Evolutionary conservation across 2,797 vertebrate genomes (phyloP).

Genomic region (Mormyrops attenuatus): DNA sequence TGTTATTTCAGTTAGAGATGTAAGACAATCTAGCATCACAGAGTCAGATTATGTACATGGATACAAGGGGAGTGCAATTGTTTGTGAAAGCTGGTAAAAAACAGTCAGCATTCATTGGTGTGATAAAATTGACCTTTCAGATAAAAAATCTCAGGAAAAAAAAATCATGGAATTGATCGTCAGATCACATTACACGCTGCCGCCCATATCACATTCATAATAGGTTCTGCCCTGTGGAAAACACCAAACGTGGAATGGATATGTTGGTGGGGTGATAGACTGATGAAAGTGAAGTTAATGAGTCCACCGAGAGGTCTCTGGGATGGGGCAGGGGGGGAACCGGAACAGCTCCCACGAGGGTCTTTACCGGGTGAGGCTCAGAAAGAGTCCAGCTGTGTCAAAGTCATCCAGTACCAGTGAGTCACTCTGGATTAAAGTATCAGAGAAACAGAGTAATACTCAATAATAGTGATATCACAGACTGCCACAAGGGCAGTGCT

Average conservation of each 20-base stretch:
- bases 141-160: not conserved
- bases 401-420: constrained; percentile 63
- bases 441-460: constrained; percentile 35
- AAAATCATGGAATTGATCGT: not conserved
- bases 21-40: not conserved
- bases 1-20: not conserved
- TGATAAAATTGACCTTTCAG: not conserved
- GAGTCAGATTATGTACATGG: not conserved
- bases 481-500: not conserved
- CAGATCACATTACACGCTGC: not conserved
- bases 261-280: not conserved
- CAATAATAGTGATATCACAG: not conserved
- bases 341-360: constrained; percentile 45
- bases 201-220: not conserved
- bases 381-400: constrained; percentile 63
- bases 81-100: not conserved
- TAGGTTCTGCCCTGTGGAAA: not conserved
- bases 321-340: constrained; percentile 18
- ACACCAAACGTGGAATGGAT: not conserved
- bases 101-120: not conserved
- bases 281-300: constrained; percentile 10
- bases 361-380: constrained; percentile 60
- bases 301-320: not conserved
- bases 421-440: constrained; percentile 59
- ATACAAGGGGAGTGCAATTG: not conserved